Conservation (phyloP, 2,113 vertebrate species). For the Halcyon senegalensis region DNA sequence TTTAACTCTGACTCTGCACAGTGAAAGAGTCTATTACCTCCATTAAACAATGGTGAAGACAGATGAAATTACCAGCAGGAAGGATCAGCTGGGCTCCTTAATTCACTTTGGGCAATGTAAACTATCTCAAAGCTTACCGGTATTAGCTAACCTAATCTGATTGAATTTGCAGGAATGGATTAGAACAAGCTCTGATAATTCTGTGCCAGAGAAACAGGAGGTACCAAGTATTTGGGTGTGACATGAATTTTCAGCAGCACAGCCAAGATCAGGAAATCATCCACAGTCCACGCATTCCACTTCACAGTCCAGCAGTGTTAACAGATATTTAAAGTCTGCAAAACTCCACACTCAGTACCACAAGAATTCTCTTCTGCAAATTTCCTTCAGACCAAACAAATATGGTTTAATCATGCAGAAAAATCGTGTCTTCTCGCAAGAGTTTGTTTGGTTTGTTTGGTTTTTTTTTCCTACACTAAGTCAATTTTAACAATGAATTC, state of each 20-base stretch:
- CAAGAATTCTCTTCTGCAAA: neutral
- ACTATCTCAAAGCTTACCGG: neutral
- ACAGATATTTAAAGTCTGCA: neutral
- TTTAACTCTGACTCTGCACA: neutral
- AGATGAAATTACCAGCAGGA: neutral
- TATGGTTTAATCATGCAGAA: neutral
- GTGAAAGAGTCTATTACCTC: neutral
- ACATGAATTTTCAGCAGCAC: constrained; percentile 9
- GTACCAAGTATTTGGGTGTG: neutral
- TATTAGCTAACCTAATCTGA: constrained; percentile 13
- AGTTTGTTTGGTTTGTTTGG: neutral
- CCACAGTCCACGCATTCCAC: neutral
- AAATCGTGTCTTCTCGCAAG: neutral
- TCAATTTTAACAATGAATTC: constrained; percentile 28
- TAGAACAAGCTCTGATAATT: constrained; percentile 16
- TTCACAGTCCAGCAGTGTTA: neutral
- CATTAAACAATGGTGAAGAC: neutral
- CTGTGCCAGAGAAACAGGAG: neutral
- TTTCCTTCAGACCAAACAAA: neutral
- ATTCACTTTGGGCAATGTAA: neutral
- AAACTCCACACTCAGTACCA: neutral
- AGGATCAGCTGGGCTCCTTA: neutral
- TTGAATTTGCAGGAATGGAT: neutral
- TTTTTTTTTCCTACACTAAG: neutral
- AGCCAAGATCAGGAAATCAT: constrained; percentile 9